Evolutionary conservation across 1,140 invertebrate species (phyloP).

Genomic region (Drosophila parabipectinata): DNA sequence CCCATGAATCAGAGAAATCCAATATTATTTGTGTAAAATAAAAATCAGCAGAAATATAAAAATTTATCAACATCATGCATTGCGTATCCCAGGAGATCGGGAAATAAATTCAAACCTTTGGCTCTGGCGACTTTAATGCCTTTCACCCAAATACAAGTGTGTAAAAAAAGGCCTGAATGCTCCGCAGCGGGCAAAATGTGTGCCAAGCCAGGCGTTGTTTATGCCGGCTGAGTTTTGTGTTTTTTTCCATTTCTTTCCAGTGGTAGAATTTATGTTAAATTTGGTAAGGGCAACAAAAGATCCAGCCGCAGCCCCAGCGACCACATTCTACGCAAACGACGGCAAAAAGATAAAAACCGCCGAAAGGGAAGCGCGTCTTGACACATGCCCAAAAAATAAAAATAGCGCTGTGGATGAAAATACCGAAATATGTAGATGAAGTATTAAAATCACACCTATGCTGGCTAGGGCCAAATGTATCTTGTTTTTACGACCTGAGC

Average conservation of each 20-base stretch:
- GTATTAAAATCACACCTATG: constrained; percentile 62
- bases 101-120: constrained; percentile 39
- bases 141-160: constrained; percentile 52
- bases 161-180: constrained; percentile 13
- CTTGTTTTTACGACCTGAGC: constrained; percentile 38
- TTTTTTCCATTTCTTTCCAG: constrained; percentile 12
- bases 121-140: constrained; percentile 46
- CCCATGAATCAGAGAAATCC: constrained; percentile 17
- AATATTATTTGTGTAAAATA: constrained; percentile 25
- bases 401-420: constrained; percentile 37
- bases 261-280: constrained; percentile 69
- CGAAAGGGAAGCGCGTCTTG: constrained; percentile 50
- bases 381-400: constrained; percentile 64
- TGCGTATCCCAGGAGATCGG: constrained; percentile 16
- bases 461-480: constrained; percentile 25
- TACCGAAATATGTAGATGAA: constrained; percentile 44
- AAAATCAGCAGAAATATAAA: constrained; percentile 17
- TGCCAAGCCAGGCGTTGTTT: constrained; percentile 51
- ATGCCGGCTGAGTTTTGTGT: constrained; percentile 10
- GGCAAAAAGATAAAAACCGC: constrained; percentile 31
- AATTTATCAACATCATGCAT: constrained; percentile 24
- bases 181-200: constrained; percentile 43
- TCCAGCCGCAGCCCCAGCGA: constrained; percentile 17
- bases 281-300: constrained; percentile 56
- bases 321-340: constrained; percentile 24